phyloP scores from a whole-genome alignment of 1,140 invertebrate species.

The Ephestia elutella region DNA sequence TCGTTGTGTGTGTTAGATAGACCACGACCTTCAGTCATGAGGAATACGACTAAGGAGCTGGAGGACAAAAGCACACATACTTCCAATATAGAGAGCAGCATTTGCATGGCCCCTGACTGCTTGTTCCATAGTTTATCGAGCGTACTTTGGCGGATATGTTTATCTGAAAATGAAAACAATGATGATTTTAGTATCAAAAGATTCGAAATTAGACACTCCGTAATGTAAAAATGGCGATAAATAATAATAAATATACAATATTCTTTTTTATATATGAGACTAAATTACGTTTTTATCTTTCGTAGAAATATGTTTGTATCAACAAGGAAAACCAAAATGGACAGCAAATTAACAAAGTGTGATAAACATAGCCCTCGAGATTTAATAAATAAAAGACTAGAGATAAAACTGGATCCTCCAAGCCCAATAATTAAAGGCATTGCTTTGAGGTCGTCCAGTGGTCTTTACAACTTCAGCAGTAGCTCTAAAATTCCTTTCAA shows the following conservation, averaged over 20 bases:
- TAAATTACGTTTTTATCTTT: too few species aligned
- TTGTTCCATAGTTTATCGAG: constrained; percentile 76
- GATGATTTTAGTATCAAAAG: too few species aligned
- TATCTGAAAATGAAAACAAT: constrained; percentile 70
- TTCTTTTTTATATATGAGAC: too few species aligned
- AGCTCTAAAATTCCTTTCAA: constrained; percentile 21
- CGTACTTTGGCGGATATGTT: constrained; percentile 74
- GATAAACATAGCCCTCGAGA: neutral
- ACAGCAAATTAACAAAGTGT: neutral
- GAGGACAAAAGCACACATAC: constrained; percentile 37
- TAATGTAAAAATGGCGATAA: too few species aligned
- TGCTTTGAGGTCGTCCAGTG: constrained; percentile 36
- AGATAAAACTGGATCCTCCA: constrained; percentile 3
- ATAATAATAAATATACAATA: too few species aligned
- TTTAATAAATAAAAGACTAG: neutral
- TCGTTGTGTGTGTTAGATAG: too few species aligned
- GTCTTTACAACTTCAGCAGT: constrained; percentile 23
- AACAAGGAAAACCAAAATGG: too few species aligned
- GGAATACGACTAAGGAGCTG: too few species aligned
- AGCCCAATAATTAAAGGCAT: neutral
- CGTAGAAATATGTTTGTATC: too few species aligned
- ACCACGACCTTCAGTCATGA: too few species aligned
- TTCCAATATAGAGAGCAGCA: constrained; percentile 75
- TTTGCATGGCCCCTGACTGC: constrained; percentile 74
- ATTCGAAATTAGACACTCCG: too few species aligned